Base-by-base conservation (phyloP, 2,113 vertebrate genomes). In the Sapayoa aenigma region DNA sequence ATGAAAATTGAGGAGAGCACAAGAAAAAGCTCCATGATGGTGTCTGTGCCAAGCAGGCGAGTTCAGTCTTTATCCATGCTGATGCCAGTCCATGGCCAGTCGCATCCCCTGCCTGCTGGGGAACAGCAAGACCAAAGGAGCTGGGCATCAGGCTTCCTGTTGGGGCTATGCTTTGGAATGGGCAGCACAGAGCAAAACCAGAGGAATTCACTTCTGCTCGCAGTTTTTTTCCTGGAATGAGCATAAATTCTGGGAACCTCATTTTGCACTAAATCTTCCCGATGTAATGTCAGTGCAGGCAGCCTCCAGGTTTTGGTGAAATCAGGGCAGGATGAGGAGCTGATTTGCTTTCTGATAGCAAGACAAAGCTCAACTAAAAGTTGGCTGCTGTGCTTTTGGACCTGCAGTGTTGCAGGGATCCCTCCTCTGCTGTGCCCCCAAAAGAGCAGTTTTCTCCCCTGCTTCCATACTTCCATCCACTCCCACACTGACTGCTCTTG, bases 401-500 rank as follows among this genome's bases (percentile, higher is more conserved):
- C n/a, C 42, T 31, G 69, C 22, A 19, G 17, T 11, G 37, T 49
- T 59, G 17, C 65, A 58, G 69, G 65, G n/a, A 31, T 52, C 11
- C 84, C 82, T 74, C 35, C 68, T 67, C 41, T 53, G 49, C 55
- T 14, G 39, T 90, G 35, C 42, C 86, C 80, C 68, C 4, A 14
- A 31, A 93, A 87, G 33, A 69, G 58, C 60, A 5, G 13, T 19
- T 52, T 67, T 87, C 22, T 56, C 71, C 28, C 27, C 10, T 47
- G 30, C 39, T 87, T 55, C 56, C 46, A 74, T 80, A 37, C 49
- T 14, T 95, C 87, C 52, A 15, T 52, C 84, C 9, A 1, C 90
- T 94, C 90, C 88, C 81, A 59, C 87, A 56, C 84, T 69, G 9
- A 59, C 77, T 25, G 60, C 69, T 95, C 78, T 81, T 7, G 2